phyloP scores from a whole-genome alignment of 2,797 vertebrate species.

The Manis crassicaudata region DNA sequence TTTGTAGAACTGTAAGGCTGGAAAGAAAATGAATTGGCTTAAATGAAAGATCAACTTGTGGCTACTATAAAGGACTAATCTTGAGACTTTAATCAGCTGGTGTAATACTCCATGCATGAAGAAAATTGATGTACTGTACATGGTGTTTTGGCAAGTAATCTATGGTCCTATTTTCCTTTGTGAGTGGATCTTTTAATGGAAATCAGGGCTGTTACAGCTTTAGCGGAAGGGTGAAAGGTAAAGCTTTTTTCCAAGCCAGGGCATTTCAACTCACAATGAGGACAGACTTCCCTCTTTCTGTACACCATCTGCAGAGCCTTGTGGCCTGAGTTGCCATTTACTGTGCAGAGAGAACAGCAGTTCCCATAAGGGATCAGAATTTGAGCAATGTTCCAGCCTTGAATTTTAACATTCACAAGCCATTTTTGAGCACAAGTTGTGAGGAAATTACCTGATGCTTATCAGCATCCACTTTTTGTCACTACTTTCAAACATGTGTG shows the following conservation, averaged over 20 bases:
- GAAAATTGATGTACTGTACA: constrained; percentile 47
- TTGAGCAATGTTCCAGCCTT: constrained; percentile 45
- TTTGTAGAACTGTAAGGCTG: constrained; percentile 30
- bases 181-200: constrained; percentile 56
- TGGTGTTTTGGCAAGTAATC: constrained; percentile 54
- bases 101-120: constrained; percentile 54
- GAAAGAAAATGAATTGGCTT: constrained; percentile 48
- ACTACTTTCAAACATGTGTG: constrained; percentile 58
- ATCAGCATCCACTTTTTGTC: constrained; percentile 79
- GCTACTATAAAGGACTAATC: constrained; percentile 34
- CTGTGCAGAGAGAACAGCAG: constrained; percentile 60
- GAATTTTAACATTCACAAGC: constrained; percentile 72
- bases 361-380: constrained; percentile 73
- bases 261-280: constrained; percentile 67
- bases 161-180: constrained; percentile 66
- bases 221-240: constrained; percentile 59
- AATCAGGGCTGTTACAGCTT: constrained; percentile 71
- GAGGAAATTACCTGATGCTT: constrained; percentile 83
- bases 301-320: constrained; percentile 55
- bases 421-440: constrained; percentile 74
- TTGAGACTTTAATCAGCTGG: constrained; percentile 44
- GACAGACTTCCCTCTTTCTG: constrained; percentile 74
- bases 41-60: constrained; percentile 56
- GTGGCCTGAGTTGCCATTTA: constrained; percentile 59
- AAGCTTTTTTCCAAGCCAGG: constrained; percentile 76